Evolutionary conservation across 2,797 vertebrate species (phyloP), one percentile per base, ranked within the genome.

Genomic region (Poeciliopsis presidionis): DNA sequence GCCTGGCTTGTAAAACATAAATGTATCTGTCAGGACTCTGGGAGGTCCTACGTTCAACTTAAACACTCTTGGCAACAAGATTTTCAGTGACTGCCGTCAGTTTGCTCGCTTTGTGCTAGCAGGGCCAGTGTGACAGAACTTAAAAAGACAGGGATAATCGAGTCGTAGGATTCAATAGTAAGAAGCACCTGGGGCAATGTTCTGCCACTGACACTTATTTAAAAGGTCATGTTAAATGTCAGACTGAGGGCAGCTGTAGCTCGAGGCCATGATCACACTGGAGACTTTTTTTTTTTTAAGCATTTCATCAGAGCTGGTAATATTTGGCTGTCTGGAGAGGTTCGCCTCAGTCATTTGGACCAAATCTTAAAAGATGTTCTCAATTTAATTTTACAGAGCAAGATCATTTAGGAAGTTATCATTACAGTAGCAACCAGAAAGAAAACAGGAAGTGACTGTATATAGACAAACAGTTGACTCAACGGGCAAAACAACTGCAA

Each of bases 201-300:
- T 85, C 78, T 75, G 43, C 77, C 49, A 20, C 72, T 80, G 88
- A 86, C 82, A 81, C 85, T 79, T 51, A 55, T 57, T 82, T 61
- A 72, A 89, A 93, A 93, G 90, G 92, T 91, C 89, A 85, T 20
- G 47, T 81, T 51, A 94, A 93, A 94, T 92, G 91, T 91, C 90
- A 91, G 49, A 49, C 20, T 53, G 77, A 63, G 89, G 84, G 85
- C 87, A 90, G 84, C 65, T 51, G 65, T 53, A 74, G 88, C 91
- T 83, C 14, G 33, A 47, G 90, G 89, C 85, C 28, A 41, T 28
- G 47, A 74, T 86, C 80, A 61, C 84, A 82, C 14, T 16, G 41
- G 75, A 84, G 72, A 55, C 28, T 46, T 75, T 80, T 86, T 73
- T 74, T 1, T 81, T 71, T 76, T 2, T 81, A 72, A 77, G 47